Base-by-base conservation (phyloP, 2,113 vertebrate genomes). In the Orycteropus afer region DNA sequence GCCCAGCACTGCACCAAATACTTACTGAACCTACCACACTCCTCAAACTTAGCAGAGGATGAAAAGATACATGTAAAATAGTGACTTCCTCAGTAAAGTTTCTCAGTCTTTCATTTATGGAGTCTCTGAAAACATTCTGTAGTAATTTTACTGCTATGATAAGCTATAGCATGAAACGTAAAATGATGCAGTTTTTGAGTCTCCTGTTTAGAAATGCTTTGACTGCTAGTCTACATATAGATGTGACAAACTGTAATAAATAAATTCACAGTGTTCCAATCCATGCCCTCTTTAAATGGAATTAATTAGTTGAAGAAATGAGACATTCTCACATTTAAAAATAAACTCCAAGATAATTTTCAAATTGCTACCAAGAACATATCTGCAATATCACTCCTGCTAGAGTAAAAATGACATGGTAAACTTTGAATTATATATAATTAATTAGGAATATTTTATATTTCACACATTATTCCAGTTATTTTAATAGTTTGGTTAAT, bases 321-420 rank as follows among this genome's bases (percentile, higher is more conserved):
- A 95, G 84, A 90, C 77, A 95, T 91, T 96, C 90, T 96, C 91
- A 93, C 90, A 61, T 96, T 96, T 96, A 94, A 96, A 97, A 96
- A 97, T 97, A 97, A 94, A 84, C 55, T 65, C n/a, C 9, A 90
- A 93, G 55, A 32, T 97, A 94, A 97, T 97, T 97, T 96, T 88
- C 94, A 95, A 34, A 82, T 97, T 49, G 42, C 40, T 82, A 34
- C 90, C 73, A 91, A 96, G 84, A 96, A 92, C 83, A 79, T 88
- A 91, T 93, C 73, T 94, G 87, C 73, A 49, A 18, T 63, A 47
- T 85, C 57, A 86, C 87, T 94, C 42, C 49, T 90, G 73, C 81
- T 51, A 34, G 83, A 91, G 14, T 73, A 88, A 95, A 86, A 92
- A 40, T 69, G 34, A 74, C 55, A 67, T 1, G 63, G 63, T 49